A percentile compares a stretch with the other conserved stretches of the same genome.
These are phyloP conservation scores for Coracias cyanogaster DNA, from an alignment of 2,797 vertebrate genomes.

Conservation along the genomic window DNA sequence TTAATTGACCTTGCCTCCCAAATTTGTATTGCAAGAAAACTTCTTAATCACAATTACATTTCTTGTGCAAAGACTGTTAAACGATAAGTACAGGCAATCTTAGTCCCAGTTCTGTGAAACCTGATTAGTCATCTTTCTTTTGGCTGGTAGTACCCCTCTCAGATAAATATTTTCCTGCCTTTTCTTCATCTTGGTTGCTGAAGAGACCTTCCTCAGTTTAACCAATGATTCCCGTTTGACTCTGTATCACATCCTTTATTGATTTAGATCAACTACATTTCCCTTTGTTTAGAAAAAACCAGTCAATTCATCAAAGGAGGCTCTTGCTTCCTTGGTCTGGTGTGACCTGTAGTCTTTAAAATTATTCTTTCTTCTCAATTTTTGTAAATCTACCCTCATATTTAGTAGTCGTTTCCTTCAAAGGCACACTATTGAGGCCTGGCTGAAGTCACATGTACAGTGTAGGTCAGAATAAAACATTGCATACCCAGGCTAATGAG, in stretches of 20 bases:
- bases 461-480: neutral
- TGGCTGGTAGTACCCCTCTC: neutral
- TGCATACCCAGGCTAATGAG: neutral
- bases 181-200: neutral
- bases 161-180: neutral
- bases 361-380: neutral
- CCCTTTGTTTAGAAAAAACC: neutral
- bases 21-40: neutral
- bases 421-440: neutral
- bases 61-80: neutral
- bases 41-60: neutral
- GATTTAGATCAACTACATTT: neutral
- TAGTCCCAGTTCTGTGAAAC: neutral
- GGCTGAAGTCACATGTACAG: neutral
- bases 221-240: neutral
- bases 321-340: neutral
- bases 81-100: neutral
- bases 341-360: neutral
- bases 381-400: neutral
- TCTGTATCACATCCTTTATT: neutral
- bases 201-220: neutral
- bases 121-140: neutral
- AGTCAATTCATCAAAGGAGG: neutral
- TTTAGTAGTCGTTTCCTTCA: neutral
- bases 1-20: slow-evolving; percentile 5